phyloP scores from a whole-genome alignment of 2,797 vertebrate genomes.

The Chelon labrosus region DNA sequence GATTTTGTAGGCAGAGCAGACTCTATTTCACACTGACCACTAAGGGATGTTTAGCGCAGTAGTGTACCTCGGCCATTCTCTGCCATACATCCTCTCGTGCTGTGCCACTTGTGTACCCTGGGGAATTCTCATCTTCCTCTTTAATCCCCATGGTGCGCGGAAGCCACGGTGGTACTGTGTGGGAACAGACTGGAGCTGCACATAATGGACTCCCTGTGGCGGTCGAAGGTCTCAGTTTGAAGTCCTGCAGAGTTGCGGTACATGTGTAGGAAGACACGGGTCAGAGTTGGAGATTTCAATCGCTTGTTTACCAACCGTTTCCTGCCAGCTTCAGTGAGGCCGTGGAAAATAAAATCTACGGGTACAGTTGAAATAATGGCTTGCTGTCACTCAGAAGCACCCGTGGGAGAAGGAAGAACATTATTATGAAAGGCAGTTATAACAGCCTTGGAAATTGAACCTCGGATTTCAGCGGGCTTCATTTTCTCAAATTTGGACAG shows the following conservation, averaged over 20 bases:
- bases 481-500: slow-evolving; percentile 38
- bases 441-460: slow-evolving; percentile 37
- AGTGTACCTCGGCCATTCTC: slow-evolving; percentile 15
- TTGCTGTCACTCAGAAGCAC: slow-evolving; percentile 50
- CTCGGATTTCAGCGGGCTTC: slow-evolving; percentile 36
- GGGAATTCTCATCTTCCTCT: slow-evolving; percentile 43
- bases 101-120: slow-evolving; percentile 34
- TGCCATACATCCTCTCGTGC: slow-evolving; percentile 12
- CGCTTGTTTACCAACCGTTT: slow-evolving; percentile 46
- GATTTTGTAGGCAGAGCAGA: neutral
- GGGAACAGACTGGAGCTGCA: slow-evolving; percentile 63
- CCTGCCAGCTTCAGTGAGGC: slow-evolving; percentile 23
- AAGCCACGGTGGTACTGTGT: slow-evolving; percentile 52
- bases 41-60: slow-evolving; percentile 30
- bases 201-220: slow-evolving; percentile 46
- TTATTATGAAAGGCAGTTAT: slow-evolving; percentile 33
- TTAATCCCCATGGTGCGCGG: slow-evolving; percentile 33
- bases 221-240: slow-evolving; percentile 36
- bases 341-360: slow-evolving; percentile 10
- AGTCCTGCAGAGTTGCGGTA: slow-evolving; percentile 42
- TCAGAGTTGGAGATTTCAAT: slow-evolving; percentile 39
- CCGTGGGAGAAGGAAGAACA: slow-evolving; percentile 23
- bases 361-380: slow-evolving; percentile 53
- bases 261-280: slow-evolving; percentile 55
- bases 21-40: slow-evolving; percentile 24